A percentile compares a stretch with the other conserved stretches of the same genome.
Conservation (phyloP, 2,113 vertebrate species). For the Gymnobelideus leadbeateri region DNA sequence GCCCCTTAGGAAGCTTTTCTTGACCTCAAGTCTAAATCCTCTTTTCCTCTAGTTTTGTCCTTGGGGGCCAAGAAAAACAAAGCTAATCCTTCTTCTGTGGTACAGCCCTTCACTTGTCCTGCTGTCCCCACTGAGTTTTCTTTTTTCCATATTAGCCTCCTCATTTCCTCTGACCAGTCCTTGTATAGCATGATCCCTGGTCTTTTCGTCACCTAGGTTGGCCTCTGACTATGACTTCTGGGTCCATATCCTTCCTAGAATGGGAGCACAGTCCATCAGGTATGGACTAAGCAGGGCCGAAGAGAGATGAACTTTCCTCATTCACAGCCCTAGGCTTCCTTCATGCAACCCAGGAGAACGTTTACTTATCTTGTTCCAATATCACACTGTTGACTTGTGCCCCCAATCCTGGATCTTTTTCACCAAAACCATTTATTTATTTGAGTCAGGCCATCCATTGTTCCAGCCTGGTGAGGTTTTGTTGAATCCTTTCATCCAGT, state of each 20-base stretch:
- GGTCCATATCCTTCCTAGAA: neutral
- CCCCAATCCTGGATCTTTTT: neutral
- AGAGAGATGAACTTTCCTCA: neutral
- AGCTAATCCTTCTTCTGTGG: neutral
- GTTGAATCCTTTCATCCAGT: neutral
- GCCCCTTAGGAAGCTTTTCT: neutral
- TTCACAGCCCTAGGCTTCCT: too few relatives aligned
- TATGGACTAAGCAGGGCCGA: neutral
- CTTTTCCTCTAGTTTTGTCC: neutral
- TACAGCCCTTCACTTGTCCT: neutral
- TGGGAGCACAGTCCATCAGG: neutral
- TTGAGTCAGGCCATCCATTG: neutral
- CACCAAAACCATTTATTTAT: neutral
- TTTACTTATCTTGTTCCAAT: neutral
- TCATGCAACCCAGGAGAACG: neutral
- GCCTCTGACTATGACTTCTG: neutral
- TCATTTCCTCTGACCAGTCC: neutral
- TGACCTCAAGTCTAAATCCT: neutral
- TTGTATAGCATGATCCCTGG: neutral
- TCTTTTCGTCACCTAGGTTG: neutral
- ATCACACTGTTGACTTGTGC: neutral
- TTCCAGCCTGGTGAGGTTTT: neutral
- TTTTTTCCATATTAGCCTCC: neutral
- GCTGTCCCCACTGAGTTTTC: neutral
- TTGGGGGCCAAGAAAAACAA: too few relatives aligned